Conservation (phyloP, 2,797 vertebrate species). For the Dallia pectoralis region DNA sequence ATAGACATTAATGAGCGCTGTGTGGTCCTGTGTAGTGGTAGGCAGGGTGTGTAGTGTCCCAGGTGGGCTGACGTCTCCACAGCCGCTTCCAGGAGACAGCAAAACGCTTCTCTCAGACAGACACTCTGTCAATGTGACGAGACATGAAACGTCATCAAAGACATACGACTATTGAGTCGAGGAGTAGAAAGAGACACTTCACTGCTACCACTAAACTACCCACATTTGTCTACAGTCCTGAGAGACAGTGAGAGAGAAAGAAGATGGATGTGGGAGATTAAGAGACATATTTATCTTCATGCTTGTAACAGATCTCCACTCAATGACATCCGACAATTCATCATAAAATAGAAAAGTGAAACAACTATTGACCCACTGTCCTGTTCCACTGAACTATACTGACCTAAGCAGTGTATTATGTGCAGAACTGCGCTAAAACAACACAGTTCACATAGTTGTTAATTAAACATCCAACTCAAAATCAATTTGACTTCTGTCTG, state of each 20-base stretch:
- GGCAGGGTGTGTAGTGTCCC: constrained; percentile 38
- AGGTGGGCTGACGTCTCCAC: constrained; percentile 41
- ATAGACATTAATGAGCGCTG: constrained; percentile 67
- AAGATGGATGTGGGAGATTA: neutral
- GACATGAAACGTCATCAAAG: constrained; percentile 51
- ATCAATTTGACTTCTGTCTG: too few species aligned
- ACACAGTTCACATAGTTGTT: too few species aligned
- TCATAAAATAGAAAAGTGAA: neutral
- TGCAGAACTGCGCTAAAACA: too few species aligned
- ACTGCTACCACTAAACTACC: neutral
- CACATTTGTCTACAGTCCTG: neutral
- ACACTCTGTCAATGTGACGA: constrained; percentile 40
- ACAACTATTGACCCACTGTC: neutral
- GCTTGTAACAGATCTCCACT: neutral
- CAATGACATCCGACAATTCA: neutral
- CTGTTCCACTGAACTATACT: too few species aligned
- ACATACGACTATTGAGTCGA: neutral
- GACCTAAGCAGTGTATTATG: neutral
- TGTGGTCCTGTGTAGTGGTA: constrained; percentile 33
- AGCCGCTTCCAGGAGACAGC: too few species aligned
- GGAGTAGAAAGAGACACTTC: neutral
- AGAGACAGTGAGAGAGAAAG: neutral
- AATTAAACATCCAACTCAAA: too few species aligned
- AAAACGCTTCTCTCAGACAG: neutral
- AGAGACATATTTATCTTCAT: neutral